A percentile compares a stretch with the other conserved stretches of the same genome.
phyloP scores from a whole-genome alignment of 2,113 vertebrate species.

The Sakesphorus luctuosus region DNA sequence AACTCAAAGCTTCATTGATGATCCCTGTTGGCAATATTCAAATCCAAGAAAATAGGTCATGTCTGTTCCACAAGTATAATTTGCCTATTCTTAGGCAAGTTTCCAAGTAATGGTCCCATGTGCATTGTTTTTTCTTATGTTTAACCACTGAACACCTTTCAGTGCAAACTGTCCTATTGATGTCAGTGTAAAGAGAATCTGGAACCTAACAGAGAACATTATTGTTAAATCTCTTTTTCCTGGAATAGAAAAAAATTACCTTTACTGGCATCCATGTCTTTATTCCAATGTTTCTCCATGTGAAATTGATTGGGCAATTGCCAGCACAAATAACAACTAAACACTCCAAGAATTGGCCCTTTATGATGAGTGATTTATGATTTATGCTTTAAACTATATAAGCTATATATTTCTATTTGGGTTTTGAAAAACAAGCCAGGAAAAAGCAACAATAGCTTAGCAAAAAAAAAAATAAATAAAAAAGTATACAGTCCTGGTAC shows the following conservation, averaged over 20 bases:
- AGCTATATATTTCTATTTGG: conserved; percentile 49
- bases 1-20: neutral
- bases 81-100: neutral
- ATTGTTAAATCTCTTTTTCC: neutral
- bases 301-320: conserved; percentile 41
- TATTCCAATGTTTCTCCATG: neutral
- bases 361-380: conserved; percentile 10
- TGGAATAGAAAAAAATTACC: neutral
- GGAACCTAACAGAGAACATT: neutral
- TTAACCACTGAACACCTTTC: neutral
- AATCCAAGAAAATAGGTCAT: neutral
- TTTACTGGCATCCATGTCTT: neutral
- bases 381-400: neutral
- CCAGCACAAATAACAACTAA: conserved; percentile 35
- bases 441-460: conserved; percentile 45
- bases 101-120: neutral
- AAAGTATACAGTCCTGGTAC: neutral
- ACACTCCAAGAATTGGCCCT: neutral
- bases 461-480: conserved; percentile 8
- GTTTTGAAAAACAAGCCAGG: conserved; percentile 55
- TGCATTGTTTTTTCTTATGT: neutral
- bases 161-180: neutral
- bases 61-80: neutral
- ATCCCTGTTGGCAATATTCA: neutral
- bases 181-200: neutral